Evolutionary conservation across 2,888 invertebrate genomes (phyloP).

Genomic region (Toxonevra muliebris): DNA sequence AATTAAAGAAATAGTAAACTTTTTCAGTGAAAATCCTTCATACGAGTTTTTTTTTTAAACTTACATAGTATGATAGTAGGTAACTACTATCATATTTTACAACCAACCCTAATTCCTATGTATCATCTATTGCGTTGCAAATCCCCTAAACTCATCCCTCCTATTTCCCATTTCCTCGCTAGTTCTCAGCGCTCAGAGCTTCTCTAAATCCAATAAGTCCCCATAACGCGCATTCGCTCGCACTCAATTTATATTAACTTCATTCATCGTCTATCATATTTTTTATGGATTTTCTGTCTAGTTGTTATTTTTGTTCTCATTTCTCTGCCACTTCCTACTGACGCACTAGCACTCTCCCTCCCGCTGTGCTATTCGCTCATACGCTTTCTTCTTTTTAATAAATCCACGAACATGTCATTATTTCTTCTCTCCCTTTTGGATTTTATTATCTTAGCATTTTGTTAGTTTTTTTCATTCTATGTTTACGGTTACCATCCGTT

Average conservation of each 20-base stretch:
- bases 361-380: too few species aligned
- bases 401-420: background rate
- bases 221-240: background rate
- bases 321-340: background rate
- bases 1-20: slow-evolving; percentile 18
- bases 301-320: background rate
- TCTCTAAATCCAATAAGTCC: background rate
- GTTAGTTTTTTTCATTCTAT: background rate
- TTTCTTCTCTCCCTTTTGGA: background rate
- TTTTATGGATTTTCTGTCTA: background rate
- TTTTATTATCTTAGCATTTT: background rate
- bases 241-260: background rate
- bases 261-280: background rate
- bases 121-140: too few species aligned
- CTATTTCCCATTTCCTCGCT: too few species aligned
- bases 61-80: background rate
- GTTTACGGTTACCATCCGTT: too few species aligned
- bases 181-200: too few species aligned
- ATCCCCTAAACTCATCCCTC: too few species aligned
- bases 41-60: background rate
- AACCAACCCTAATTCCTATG: background rate
- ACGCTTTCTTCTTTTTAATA: background rate
- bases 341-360: background rate
- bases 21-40: too few species aligned
- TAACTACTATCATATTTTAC: background rate